Evolutionary conservation across 2,113 vertebrate species (phyloP), one percentile per base, ranked within the genome.

Genomic region (Neolamprologus modestus): DNA sequence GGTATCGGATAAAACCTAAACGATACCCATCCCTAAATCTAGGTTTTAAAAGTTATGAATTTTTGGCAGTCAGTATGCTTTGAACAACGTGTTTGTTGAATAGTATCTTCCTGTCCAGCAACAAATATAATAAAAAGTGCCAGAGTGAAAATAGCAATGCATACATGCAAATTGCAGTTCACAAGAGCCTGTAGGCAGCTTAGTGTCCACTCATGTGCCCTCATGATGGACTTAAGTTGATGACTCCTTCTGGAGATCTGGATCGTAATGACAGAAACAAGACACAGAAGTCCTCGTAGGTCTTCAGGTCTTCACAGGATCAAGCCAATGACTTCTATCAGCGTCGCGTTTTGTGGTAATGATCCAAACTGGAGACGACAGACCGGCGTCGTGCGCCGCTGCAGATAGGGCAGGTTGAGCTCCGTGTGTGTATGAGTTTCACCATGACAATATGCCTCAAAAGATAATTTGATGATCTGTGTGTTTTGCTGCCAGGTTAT

Each of bases 401-500:
- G 76, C 79, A 92, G 91, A 94, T 91, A 91, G 80, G 80, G 82
- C 86, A 92, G 90, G 84, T 81, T 89, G 90, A 86, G 88, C 87
- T 83, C 53, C 3, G 10, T 24, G 40, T 35, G 28, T 7, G 35
- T 57, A 17, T 10, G 55, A 87, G 87, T 93, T 86, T 87, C 14
- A 92, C 92, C 91, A 95, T 96, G 91, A 96, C 95, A 95, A 97
- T 95, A 92, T 93, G 91, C 91, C 91, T 88, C 73, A 59, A 89
- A 91, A 93, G 88, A 91, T 92, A 89, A 95, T 94, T 84, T 88
- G 83, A 88, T 84, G 90, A 96, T 97, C 95, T 96, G 95, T 97
- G 71, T 97, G 96, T 97, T 97, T 97, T 89, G 92, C 95, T 97
- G 96, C 97, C 97, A 97, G 97, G 96, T 95, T 91, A 95, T 83